Percentiles rank a stretch among this genome's conserved stretches.
These are phyloP conservation scores for Pocillopora verrucosa DNA, from an alignment of 64 coral and sea anemone species.

Conservation along the genomic window DNA sequence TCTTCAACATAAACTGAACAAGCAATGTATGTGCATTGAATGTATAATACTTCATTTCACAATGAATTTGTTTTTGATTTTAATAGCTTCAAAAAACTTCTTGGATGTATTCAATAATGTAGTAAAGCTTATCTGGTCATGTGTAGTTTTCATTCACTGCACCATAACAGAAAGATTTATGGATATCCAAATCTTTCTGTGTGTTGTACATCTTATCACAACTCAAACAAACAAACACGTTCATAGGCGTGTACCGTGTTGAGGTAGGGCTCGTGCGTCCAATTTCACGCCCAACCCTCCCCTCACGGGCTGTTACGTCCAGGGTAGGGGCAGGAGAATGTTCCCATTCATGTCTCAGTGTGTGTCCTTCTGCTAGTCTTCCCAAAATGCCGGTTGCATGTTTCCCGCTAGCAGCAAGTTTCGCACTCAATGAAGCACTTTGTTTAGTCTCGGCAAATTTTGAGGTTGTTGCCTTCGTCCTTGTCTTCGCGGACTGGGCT, in stretches of 20 bases:
- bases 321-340: constrained; percentile 29
- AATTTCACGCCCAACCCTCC: constrained; percentile 23
- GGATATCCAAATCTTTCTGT: constrained; percentile 86
- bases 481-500: constrained; percentile 63
- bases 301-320: not conserved
- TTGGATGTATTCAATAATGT: not conserved
- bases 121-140: not conserved
- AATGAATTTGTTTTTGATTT: not conserved
- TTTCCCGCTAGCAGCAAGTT: constrained; percentile 75
- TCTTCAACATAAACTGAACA: not conserved
- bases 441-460: constrained; percentile 69
- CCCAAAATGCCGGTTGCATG: constrained; percentile 42
- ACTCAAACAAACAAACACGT: constrained; percentile 68
- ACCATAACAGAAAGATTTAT: constrained; percentile 90
- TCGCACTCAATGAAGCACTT: constrained; percentile 68
- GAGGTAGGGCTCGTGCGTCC: constrained; percentile 42
- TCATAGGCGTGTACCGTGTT: constrained; percentile 56
- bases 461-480: constrained; percentile 57
- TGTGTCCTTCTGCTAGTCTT: constrained; percentile 10
- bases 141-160: constrained; percentile 40
- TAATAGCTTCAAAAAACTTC: not conserved
- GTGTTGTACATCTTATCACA: constrained; percentile 88
- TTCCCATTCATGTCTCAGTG: constrained; percentile 50
- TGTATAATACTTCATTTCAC: not conserved
- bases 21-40: not conserved